These are phyloP conservation scores for Pseudopipra pipra DNA, from an alignment of 2,113 vertebrate species.

Conservation along the genomic window DNA sequence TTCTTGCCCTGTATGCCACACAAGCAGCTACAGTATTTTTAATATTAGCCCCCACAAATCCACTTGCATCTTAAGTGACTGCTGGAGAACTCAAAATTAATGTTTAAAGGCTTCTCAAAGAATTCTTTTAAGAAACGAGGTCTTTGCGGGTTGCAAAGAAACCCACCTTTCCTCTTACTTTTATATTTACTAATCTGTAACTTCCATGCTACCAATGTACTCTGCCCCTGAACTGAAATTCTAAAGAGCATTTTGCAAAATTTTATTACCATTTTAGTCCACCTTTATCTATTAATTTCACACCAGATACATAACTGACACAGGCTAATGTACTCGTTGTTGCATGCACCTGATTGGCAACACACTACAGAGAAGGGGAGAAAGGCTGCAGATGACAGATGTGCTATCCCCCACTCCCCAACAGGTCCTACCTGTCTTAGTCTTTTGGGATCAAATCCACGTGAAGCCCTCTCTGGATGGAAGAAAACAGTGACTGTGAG, in stretches of 20 bases:
- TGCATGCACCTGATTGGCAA: neutral
- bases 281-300: neutral
- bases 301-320: neutral
- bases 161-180: neutral
- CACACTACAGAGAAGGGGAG: rapidly evolving
- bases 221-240: neutral
- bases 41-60: neutral
- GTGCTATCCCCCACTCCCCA: neutral
- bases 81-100: neutral
- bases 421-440: neutral
- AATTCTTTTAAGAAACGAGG: neutral
- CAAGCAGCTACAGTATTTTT: neutral
- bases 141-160: neutral
- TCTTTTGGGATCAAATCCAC: neutral
- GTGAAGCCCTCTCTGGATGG: neutral
- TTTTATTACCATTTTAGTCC: neutral
- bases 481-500: neutral
- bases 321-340: rapidly evolving
- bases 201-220: rapidly evolving
- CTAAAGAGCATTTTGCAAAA: neutral
- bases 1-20: neutral
- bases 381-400: neutral
- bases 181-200: neutral
- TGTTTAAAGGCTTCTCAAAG: neutral
- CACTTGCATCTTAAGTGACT: neutral